These are phyloP conservation scores for Ctenopoma multispine DNA, from an alignment of 2,797 vertebrate species.

Conservation along the genomic window DNA sequence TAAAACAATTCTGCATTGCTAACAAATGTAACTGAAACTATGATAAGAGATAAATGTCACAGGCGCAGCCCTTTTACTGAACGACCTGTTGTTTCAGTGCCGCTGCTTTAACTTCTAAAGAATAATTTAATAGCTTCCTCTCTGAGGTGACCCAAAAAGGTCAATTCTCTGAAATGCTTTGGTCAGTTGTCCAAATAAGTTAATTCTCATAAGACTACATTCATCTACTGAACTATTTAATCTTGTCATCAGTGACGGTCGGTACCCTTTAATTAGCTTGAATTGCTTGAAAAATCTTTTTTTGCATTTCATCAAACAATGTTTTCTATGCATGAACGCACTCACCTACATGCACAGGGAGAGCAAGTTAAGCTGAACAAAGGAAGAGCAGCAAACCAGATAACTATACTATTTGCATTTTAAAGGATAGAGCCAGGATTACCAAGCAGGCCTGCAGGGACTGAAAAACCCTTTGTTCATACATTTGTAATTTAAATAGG, in stretches of 20 bases:
- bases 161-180: slow-evolving; percentile 18
- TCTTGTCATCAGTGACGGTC: not conserved
- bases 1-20: not conserved
- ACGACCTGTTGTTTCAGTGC: not conserved
- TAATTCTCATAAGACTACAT: not conserved
- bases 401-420: slow-evolving; percentile 44
- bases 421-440: slow-evolving; percentile 53
- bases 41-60: not conserved
- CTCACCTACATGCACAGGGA: slow-evolving; percentile 16
- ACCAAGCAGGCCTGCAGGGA: slow-evolving; percentile 21
- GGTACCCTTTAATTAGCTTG: no score
- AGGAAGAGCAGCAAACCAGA: slow-evolving; percentile 25
- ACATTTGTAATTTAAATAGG: slow-evolving; percentile 40
- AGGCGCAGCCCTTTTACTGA: not conserved
- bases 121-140: slow-evolving; percentile 5
- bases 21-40: not conserved
- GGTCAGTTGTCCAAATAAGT: slow-evolving; percentile 7
- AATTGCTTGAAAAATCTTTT: not conserved
- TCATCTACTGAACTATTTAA: not conserved
- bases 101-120: slow-evolving; percentile 1
- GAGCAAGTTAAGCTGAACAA: slow-evolving; percentile 26
- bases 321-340: not conserved
- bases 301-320: slow-evolving; percentile 23
- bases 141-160: not conserved
- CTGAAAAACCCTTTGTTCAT: slow-evolving; percentile 18